Conservation (phyloP, 2,888 invertebrate genomes). For the Chelonus formosanus region DNA sequence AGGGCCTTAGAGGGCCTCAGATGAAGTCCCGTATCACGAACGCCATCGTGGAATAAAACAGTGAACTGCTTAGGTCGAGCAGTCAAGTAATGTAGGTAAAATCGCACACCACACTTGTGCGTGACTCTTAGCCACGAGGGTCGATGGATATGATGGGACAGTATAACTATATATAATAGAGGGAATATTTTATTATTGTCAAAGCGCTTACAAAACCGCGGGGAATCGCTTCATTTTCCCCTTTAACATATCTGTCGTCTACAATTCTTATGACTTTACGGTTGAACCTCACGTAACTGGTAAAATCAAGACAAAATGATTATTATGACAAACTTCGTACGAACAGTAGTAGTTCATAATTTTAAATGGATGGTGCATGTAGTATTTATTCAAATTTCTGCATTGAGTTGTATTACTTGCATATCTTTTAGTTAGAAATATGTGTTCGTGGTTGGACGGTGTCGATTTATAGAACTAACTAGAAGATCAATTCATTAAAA, state of each 20-base stretch:
- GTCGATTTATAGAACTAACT: no score
- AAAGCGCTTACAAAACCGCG: constrained; percentile 50
- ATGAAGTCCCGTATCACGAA: constrained; percentile 55
- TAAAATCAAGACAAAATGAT: constrained; percentile 17
- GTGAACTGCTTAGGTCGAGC: constrained; percentile 28
- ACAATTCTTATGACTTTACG: constrained; percentile 46
- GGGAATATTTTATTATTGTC: constrained; percentile 49
- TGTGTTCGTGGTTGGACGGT: no score
- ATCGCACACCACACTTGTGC: constrained; percentile 31
- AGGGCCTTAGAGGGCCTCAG: constrained; percentile 51
- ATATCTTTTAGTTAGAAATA: no score
- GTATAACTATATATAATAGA: background rate
- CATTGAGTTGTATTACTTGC: no score
- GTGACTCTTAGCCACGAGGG: constrained; percentile 32
- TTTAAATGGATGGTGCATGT: background rate
- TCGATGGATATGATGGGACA: constrained; percentile 21
- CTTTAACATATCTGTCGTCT: constrained; percentile 48
- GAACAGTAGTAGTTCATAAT: constrained; percentile 3
- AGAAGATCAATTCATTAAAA: no score
- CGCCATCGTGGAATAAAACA: constrained; percentile 52
- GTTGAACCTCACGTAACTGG: constrained; percentile 37
- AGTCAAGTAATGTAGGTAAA: constrained; percentile 49
- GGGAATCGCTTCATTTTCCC: constrained; percentile 56
- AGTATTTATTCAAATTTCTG: no score
- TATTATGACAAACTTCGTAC: constrained; percentile 38